Evolutionary conservation across 1,140 invertebrate genomes (phyloP).

Genomic region (Venturia canescens): DNA sequence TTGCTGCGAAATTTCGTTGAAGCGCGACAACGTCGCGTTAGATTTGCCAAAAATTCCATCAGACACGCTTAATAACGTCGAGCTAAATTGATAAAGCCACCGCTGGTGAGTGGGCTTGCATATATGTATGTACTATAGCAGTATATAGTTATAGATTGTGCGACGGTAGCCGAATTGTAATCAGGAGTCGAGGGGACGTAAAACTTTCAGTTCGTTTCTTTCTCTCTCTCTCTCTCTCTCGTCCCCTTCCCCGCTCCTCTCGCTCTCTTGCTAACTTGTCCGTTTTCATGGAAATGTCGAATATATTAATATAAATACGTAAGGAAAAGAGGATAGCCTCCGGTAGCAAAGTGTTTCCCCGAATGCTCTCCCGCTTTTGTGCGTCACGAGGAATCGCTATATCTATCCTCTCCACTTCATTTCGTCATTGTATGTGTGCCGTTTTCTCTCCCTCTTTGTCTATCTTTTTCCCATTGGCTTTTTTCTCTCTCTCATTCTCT

Average conservation of each 20-base stretch:
- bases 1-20: neutral
- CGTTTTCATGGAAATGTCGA: conserved; percentile 34
- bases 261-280: neutral
- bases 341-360: conserved; percentile 28
- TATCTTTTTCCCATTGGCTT: neutral
- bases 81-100: conserved; percentile 34
- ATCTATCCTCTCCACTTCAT: neutral
- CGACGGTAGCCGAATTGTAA: conserved; percentile 9
- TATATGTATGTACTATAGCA: neutral
- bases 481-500: conserved; percentile 1
- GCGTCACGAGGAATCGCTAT: neutral
- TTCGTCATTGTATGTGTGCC: neutral
- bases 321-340: conserved; percentile 22
- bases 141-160: neutral
- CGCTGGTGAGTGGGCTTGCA: neutral
- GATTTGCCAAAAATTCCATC: conserved; percentile 27
- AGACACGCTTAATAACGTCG: conserved; percentile 34
- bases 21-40: conserved; percentile 1
- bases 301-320: conserved; percentile 43
- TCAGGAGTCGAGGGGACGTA: conserved; percentile 17
- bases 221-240: neutral
- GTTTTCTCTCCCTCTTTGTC: neutral
- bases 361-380: neutral
- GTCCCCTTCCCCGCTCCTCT: neutral
- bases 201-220: neutral